Conservation (phyloP, 92 coral and sea anemone genomes). For the Zoanthus sociatus region DNA sequence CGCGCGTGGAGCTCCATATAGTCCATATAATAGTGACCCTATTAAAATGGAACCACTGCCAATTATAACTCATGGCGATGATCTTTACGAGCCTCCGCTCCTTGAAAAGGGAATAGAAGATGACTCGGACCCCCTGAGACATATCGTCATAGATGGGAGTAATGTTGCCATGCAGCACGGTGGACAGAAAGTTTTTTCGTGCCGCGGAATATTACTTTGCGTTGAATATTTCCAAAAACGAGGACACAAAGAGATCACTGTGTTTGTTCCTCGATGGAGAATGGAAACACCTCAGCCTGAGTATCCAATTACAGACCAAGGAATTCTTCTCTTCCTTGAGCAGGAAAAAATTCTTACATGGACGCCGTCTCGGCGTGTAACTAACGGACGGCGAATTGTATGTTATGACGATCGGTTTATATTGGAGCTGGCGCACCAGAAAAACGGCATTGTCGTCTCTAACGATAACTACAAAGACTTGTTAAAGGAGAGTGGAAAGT, state of each 20-base stretch:
- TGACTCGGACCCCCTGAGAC: constrained; percentile 63
- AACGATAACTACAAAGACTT: constrained; percentile 93
- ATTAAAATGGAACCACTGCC: constrained; percentile 7
- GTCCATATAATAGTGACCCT: no score
- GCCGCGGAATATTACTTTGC: constrained; percentile 89
- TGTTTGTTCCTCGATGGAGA: constrained; percentile 91
- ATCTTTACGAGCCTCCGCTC: constrained; percentile 1
- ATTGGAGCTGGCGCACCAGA: constrained; percentile 74
- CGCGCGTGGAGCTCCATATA: constrained; percentile 61
- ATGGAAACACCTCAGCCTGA: constrained; percentile 72
- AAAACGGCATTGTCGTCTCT: constrained; percentile 90
- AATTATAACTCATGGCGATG: background rate
- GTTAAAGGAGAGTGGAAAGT: constrained; percentile 70
- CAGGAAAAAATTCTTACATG: constrained; percentile 62
- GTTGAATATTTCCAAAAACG: constrained; percentile 80
- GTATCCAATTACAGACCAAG: constrained; percentile 73
- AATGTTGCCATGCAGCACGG: constrained; percentile 99
- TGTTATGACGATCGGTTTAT: constrained; percentile 95
- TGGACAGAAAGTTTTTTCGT: constrained; percentile 84
- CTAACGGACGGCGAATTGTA: constrained; percentile 79
- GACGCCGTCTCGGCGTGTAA: constrained; percentile 84
- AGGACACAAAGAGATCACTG: constrained; percentile 93
- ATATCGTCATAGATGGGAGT: constrained; percentile 96
- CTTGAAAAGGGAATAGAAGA: constrained; percentile 19
- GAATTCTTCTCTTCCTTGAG: constrained; percentile 67